phyloP scores from a whole-genome alignment of 2,797 vertebrate species.

The Ataeniobius toweri region DNA sequence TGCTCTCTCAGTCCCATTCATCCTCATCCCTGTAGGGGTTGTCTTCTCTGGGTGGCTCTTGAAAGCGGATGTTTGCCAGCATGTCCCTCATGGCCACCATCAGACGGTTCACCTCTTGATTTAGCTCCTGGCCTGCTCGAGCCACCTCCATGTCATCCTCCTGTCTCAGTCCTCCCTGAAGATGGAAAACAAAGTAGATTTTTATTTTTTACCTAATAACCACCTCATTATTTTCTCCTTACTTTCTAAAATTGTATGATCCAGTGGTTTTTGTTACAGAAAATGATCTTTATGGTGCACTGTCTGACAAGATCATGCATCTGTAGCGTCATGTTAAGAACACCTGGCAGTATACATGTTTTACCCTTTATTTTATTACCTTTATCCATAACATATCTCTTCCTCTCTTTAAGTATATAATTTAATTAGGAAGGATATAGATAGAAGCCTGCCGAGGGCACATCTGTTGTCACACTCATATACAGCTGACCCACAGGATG shows the following conservation, averaged over 20 bases:
- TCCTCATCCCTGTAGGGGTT: slow-evolving; percentile 88
- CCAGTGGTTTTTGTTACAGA: neutral
- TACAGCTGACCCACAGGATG: slow-evolving; percentile 1
- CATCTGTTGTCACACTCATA: slow-evolving; percentile 28
- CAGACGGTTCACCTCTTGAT: slow-evolving; percentile 94
- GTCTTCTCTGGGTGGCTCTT: slow-evolving; percentile 90
- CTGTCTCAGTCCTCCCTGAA: slow-evolving; percentile 81
- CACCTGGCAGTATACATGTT: neutral
- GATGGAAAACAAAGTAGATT: neutral
- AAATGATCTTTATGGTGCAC: neutral
- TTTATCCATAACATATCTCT: slow-evolving; percentile 56
- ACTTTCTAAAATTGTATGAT: neutral
- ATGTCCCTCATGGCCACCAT: slow-evolving; percentile 98
- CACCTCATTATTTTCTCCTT: neutral
- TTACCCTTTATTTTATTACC: slow-evolving; percentile 39
- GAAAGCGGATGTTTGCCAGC: slow-evolving; percentile 97
- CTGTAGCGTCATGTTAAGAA: slow-evolving; percentile 14
- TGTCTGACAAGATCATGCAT: neutral
- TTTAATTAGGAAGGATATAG: slow-evolving; percentile 35
- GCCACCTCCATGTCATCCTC: slow-evolving; percentile 87
- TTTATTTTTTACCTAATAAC: neutral
- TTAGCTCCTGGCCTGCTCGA: slow-evolving; percentile 86
- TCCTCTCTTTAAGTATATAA: slow-evolving; percentile 62
- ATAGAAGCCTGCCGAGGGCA: slow-evolving; percentile 36
- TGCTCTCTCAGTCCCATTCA: slow-evolving; percentile 86